A percentile compares a stretch with the other conserved stretches of the same genome.
Evolutionary conservation across 2,888 invertebrate species (phyloP).

Genomic region (Athetis lepigone): DNA sequence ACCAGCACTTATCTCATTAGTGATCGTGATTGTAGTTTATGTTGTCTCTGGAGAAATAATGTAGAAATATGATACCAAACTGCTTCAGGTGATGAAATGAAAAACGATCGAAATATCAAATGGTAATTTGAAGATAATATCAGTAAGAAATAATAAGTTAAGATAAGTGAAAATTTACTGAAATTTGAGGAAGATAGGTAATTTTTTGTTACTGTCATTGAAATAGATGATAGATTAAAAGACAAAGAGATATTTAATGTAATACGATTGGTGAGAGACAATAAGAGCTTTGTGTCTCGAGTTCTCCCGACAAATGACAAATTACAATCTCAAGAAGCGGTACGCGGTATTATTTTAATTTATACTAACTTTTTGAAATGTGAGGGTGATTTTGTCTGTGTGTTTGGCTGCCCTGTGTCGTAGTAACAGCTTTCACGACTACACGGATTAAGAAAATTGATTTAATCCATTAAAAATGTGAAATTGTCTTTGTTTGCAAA

Average conservation of each 20-base stretch:
- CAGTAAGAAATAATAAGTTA: conserved; percentile 24
- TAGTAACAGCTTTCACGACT: no score
- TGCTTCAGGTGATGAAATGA: conserved; percentile 49
- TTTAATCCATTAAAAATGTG: no score
- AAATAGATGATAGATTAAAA: background rate
- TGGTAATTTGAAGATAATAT: conserved; percentile 34
- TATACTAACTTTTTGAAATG: no score
- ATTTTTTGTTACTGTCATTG: conserved; percentile 4
- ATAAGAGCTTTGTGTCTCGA: background rate
- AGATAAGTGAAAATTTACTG: no score
- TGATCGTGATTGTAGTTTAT: conserved; percentile 52
- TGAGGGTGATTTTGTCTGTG: no score
- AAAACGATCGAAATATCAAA: conserved; percentile 45
- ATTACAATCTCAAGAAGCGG: conserved; percentile 2
- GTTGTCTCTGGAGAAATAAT: conserved; percentile 46
- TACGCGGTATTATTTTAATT: conserved; percentile 19
- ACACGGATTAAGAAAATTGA: no score
- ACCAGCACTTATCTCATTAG: conserved; percentile 51
- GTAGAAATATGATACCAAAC: conserved; percentile 56
- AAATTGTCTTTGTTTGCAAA: no score
- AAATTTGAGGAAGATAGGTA: conserved; percentile 7
- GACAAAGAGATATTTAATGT: background rate
- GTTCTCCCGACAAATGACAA: background rate
- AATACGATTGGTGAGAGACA: background rate
- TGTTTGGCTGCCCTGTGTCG: no score